Percentiles rank a stretch among this genome's conserved stretches.
These are phyloP conservation scores for Salminus brasiliensis DNA, from an alignment of 2,113 vertebrate genomes.

Conservation along the genomic window DNA sequence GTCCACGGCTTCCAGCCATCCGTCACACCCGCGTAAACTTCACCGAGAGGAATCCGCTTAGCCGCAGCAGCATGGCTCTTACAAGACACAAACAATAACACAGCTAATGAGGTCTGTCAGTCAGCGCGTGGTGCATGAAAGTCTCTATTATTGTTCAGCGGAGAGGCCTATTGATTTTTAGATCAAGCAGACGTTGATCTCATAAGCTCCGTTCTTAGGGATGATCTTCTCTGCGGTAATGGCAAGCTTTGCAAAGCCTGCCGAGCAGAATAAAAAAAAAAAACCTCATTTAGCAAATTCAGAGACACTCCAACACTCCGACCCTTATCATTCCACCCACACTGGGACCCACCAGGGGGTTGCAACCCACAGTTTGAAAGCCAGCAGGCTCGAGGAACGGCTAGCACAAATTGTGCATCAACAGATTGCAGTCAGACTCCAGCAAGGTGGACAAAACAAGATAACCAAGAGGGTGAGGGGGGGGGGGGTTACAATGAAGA, in stretches of 20 bases:
- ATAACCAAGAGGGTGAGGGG: no score
- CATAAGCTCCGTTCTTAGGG: not conserved
- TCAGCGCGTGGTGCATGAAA: not conserved
- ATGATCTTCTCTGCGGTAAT: not conserved
- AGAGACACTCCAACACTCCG: no score
- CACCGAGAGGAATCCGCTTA: not conserved
- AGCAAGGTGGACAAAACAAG: no score
- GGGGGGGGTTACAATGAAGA: no score
- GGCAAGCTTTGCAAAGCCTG: not conserved
- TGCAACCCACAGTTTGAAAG: no score
- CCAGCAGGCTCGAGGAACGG: no score
- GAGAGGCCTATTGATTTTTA: not conserved
- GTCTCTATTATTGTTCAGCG: not conserved
- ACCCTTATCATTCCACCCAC: no score
- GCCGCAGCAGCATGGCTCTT: not conserved
- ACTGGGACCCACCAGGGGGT: no score
- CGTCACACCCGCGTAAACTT: not conserved
- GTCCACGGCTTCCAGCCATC: not conserved
- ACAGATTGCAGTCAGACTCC: no score
- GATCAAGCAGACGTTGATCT: not conserved
- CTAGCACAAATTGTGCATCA: no score
- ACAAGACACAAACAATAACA: not conserved
- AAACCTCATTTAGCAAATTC: no score
- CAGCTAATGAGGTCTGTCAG: not conserved
- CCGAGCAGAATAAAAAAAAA: not conserved